Percentiles rank a stretch among this genome's conserved stretches.
Evolutionary conservation across 2,797 vertebrate species (phyloP).

Genomic region (Kryptopterus vitreolus): DNA sequence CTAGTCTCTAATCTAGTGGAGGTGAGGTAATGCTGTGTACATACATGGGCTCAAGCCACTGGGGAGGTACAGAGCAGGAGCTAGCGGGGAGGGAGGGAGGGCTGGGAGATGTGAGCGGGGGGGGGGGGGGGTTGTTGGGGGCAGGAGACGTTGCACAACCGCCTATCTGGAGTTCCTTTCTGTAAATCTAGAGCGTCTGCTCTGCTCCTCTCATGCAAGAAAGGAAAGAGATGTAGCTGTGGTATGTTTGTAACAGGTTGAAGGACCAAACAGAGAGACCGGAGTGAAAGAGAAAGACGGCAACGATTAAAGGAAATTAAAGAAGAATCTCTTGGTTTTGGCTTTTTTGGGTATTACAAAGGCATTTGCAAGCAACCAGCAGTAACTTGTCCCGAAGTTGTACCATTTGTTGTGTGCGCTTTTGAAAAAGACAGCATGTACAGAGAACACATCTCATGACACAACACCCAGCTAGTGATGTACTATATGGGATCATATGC

Average conservation of each 20-base stretch:
- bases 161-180: conserved; percentile 43
- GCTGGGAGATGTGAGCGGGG: conserved; percentile 3
- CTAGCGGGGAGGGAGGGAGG: too few relatives aligned
- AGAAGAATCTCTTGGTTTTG: not conserved
- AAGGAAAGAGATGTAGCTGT: not conserved
- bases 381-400: conserved; percentile 8
- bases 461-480: conserved; percentile 52
- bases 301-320: conserved; percentile 4
- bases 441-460: conserved; percentile 52
- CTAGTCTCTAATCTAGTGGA: conserved; percentile 34
- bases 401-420: conserved; percentile 22
- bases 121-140: conserved; percentile 39
- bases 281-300: not conserved
- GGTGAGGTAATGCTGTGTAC: conserved; percentile 54
- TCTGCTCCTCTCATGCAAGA: conserved; percentile 19
- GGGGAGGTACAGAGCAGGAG: conserved; percentile 31
- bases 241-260: conserved; percentile 21
- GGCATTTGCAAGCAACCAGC: conserved; percentile 22
- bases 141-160: conserved; percentile 47
- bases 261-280: conserved; percentile 23
- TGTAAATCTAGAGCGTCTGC: conserved; percentile 38
- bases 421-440: conserved; percentile 30
- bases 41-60: conserved; percentile 39
- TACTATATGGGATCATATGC: conserved; percentile 58
- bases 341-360: not conserved